Conservation (phyloP, 2,888 invertebrate genomes). For the Molanna angustata region DNA sequence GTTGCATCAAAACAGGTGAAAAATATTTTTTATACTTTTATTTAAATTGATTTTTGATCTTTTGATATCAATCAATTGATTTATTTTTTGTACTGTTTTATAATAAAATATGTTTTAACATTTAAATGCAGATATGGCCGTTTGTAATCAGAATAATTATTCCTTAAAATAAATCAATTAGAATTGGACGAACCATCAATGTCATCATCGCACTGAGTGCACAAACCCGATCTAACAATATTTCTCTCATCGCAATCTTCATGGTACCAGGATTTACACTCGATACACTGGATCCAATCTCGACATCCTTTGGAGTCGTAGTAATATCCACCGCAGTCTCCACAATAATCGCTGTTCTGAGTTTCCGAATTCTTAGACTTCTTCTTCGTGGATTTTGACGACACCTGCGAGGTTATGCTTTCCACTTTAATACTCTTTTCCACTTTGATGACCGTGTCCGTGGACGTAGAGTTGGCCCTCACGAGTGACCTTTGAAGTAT, state of each 20-base stretch:
- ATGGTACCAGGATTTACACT: constrained; percentile 20
- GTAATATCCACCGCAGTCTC: constrained; percentile 22
- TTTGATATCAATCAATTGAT: too few relatives aligned
- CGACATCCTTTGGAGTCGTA: constrained; percentile 20
- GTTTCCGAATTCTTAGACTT: background rate
- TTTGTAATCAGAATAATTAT: too few relatives aligned
- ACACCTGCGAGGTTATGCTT: background rate
- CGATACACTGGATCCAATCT: constrained; percentile 20
- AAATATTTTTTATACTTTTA: too few relatives aligned
- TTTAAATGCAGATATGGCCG: too few relatives aligned
- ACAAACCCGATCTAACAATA: constrained; percentile 19
- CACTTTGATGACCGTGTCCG: constrained; percentile 12
- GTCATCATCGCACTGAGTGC: constrained; percentile 15
- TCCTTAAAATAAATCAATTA: too few relatives aligned
- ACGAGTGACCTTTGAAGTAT: constrained; percentile 16
- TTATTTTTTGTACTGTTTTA: too few relatives aligned
- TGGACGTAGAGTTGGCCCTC: constrained; percentile 13
- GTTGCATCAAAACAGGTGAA: too few relatives aligned
- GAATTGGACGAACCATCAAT: background rate
- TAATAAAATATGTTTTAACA: too few relatives aligned
- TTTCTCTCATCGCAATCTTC: constrained; percentile 21
- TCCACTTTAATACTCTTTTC: constrained; percentile 12
- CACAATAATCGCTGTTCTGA: constrained; percentile 18
- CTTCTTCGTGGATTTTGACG: constrained; percentile 8
- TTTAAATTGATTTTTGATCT: too few relatives aligned